Evolutionary conservation across 2,113 vertebrate genomes (phyloP).

Genomic region (Echinops telfairi): DNA sequence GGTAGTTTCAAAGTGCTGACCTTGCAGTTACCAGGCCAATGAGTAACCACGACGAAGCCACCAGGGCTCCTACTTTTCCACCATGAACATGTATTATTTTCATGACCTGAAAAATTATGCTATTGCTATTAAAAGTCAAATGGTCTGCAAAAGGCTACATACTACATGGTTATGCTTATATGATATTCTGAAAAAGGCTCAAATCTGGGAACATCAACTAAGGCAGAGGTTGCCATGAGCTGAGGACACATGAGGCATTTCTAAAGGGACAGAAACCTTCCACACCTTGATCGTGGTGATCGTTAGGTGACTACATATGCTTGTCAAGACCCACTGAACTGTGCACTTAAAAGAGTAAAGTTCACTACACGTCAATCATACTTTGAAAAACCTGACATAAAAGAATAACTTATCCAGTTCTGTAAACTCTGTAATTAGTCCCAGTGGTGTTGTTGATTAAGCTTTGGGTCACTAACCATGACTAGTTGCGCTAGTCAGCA

Average conservation of each 20-base stretch:
- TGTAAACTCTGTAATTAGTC: background rate
- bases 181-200: slow-evolving; percentile 60
- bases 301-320: background rate
- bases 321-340: slow-evolving; percentile 45
- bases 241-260: background rate
- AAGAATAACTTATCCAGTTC: slow-evolving; percentile 18
- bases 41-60: no score
- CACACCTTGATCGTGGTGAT: background rate
- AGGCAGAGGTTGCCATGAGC: background rate
- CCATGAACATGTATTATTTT: slow-evolving; percentile 6
- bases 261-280: background rate
- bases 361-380: background rate
- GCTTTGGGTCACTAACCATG: no score
- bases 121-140: slow-evolving; percentile 35
- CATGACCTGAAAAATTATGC: slow-evolving; percentile 34
- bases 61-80: background rate
- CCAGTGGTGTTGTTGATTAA: no score
- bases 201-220: slow-evolving; percentile 49
- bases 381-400: slow-evolving; percentile 13
- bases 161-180: background rate
- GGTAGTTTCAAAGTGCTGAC: no score
- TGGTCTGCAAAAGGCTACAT: background rate
- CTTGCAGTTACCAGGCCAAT: no score
- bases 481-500: no score
- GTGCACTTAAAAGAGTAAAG: background rate